Percentiles rank a stretch among this genome's conserved stretches.
Conservation (phyloP, 1,140 invertebrate genomes). For the Diorhabda carinulata region DNA sequence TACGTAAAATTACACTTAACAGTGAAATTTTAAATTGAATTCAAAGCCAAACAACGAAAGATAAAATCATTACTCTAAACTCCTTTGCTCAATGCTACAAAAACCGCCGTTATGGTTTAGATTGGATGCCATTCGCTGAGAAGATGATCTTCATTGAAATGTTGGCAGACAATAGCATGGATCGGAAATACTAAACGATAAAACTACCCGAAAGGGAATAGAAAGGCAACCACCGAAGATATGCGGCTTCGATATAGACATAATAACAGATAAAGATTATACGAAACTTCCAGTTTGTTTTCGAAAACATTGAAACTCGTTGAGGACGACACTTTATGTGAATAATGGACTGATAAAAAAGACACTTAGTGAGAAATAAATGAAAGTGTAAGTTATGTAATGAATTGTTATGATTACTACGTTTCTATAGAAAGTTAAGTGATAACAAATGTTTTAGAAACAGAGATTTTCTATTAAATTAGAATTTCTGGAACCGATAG, state of each 20-base stretch:
- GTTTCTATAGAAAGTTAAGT: no score
- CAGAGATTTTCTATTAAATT: no score
- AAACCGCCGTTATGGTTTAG: constrained; percentile 17
- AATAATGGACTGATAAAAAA: not conserved
- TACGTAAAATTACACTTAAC: no score
- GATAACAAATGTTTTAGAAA: no score
- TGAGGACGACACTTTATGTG: constrained; percentile 12
- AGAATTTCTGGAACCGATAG: no score
- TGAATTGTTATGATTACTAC: no score
- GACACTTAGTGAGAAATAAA: no score
- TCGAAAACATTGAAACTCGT: constrained; percentile 7
- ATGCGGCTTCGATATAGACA: constrained; percentile 26
- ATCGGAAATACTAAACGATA: constrained; percentile 40
- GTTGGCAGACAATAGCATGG: constrained; percentile 27
- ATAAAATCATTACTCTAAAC: constrained; percentile 20
- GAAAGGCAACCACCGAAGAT: constrained; percentile 31
- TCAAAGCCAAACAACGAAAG: constrained; percentile 10
- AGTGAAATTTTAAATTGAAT: not conserved
- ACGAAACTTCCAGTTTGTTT: constrained; percentile 13
- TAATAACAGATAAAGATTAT: constrained; percentile 37
- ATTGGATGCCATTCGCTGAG: constrained; percentile 14
- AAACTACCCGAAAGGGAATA: constrained; percentile 36
- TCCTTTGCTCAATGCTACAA: constrained; percentile 3
- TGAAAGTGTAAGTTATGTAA: no score
- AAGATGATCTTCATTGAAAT: constrained; percentile 22